A percentile compares a stretch with the other conserved stretches of the same genome.
Evolutionary conservation across 2,888 invertebrate species (phyloP).

Genomic region (Melanotus villosus): DNA sequence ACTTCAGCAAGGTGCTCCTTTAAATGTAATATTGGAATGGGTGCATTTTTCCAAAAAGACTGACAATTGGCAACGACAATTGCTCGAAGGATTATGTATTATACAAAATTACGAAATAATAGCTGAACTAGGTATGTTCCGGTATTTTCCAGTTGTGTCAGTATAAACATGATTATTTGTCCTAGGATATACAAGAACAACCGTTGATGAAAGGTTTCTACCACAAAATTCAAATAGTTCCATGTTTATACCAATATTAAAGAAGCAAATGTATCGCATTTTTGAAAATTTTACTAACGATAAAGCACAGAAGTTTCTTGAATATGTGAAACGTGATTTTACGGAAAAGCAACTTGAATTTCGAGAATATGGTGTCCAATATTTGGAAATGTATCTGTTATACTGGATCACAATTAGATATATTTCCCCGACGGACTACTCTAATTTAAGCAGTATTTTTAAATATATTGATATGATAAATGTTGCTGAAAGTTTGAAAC

Average conservation of each 20-base stretch:
- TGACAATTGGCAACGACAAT: conserved; percentile 66
- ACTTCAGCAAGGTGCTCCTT: conserved; percentile 45
- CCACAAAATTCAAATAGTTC: conserved; percentile 55
- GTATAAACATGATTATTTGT: too few species aligned
- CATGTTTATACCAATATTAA: conserved; percentile 65
- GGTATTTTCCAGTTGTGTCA: too few species aligned
- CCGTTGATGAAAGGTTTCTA: conserved; percentile 51
- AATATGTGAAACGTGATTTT: conserved; percentile 52
- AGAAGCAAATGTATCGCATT: conserved; percentile 68
- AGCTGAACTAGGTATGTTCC: neutral
- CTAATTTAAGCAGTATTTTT: conserved; percentile 55
- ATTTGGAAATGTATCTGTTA: conserved; percentile 62
- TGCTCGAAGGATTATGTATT: conserved; percentile 71
- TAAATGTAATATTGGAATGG: conserved; percentile 59
- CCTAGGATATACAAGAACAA: conserved; percentile 50
- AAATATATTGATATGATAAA: conserved; percentile 56
- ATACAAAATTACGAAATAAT: conserved; percentile 66
- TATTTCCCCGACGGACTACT: conserved; percentile 53
- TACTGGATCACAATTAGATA: conserved; percentile 58
- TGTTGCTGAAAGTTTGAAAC: conserved; percentile 11
- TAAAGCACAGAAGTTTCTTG: conserved; percentile 58
- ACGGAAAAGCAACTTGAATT: conserved; percentile 47
- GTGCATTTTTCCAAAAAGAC: conserved; percentile 47
- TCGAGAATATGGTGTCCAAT: conserved; percentile 48
- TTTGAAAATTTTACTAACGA: conserved; percentile 66